A percentile compares a stretch with the other conserved stretches of the same genome.
These are phyloP conservation scores for Coregonus ussuriensis DNA, from an alignment of 2,797 vertebrate species.

Conservation along the genomic window DNA sequence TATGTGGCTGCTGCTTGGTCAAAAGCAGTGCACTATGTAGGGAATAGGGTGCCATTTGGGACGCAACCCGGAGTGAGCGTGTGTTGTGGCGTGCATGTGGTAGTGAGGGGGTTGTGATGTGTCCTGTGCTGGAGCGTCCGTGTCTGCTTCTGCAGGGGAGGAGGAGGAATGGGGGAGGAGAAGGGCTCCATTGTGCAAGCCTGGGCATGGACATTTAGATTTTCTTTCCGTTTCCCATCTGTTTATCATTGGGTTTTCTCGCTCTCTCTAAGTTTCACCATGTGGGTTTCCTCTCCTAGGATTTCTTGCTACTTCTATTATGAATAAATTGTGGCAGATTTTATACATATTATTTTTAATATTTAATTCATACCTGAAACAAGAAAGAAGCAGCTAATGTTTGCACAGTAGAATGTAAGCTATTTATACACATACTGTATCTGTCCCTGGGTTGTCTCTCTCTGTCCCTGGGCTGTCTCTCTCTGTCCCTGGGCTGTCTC, in stretches of 20 bases:
- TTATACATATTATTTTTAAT: background rate
- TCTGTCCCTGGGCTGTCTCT: no score
- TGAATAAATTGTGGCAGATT: background rate
- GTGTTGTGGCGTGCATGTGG: background rate
- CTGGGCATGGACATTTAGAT: conserved; percentile 74
- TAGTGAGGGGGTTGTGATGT: conserved; percentile 60
- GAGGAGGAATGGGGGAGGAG: conserved; percentile 62
- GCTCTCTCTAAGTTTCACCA: conserved; percentile 11
- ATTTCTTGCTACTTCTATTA: background rate
- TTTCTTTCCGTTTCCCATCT: conserved; percentile 60
- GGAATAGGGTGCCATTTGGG: no score
- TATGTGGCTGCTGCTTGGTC: conserved; percentile 9
- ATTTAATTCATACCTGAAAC: conserved; percentile 10
- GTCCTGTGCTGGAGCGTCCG: conserved; percentile 65
- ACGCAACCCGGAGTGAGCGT: background rate
- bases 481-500: no score
- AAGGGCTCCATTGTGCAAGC: conserved; percentile 69
- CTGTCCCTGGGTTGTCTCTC: no score
- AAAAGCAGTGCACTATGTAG: no score
- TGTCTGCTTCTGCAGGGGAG: conserved; percentile 57
- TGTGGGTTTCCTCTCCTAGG: background rate
- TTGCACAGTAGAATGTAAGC: conserved; percentile 31
- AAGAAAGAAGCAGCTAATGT: conserved; percentile 52
- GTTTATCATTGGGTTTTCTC: conserved; percentile 20
- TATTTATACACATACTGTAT: background rate